phyloP scores from a whole-genome alignment of 2,797 vertebrate genomes.

The Margarornis squamiger region DNA sequence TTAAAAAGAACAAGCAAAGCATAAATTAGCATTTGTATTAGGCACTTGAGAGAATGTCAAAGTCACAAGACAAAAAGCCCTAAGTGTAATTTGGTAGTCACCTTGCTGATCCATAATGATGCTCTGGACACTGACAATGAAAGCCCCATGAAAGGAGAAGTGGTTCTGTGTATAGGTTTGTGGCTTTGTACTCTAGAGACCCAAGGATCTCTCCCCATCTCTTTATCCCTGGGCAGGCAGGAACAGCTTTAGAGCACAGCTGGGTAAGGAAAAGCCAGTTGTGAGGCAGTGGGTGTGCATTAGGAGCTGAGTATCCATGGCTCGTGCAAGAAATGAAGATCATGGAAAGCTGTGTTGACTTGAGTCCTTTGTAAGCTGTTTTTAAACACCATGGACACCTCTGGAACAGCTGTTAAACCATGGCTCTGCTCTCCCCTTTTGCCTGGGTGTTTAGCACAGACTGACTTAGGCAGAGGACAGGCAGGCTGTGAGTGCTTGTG shows the following conservation, averaged over 20 bases:
- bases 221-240: not conserved
- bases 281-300: not conserved
- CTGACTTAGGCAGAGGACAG: not conserved
- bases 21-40: not conserved
- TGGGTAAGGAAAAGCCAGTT: not conserved
- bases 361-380: not conserved
- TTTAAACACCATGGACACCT: accelerated
- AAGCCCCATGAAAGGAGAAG: not conserved
- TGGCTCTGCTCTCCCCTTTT: not conserved
- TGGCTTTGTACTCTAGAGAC: not conserved
- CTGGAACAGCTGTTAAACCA: not conserved
- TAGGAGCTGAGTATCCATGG: not conserved
- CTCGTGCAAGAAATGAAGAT: not conserved
- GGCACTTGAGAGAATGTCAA: not conserved
- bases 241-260: not conserved
- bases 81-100: not conserved
- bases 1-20: not conserved
- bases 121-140: not conserved
- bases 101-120: not conserved
- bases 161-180: not conserved
- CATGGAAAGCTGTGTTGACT: not conserved
- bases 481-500: not conserved
- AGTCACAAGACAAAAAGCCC: constrained; percentile 5
- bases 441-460: not conserved
- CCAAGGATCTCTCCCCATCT: not conserved